Evolutionary conservation across 2,888 invertebrate genomes (phyloP).

Genomic region (Macrophya annulata): DNA sequence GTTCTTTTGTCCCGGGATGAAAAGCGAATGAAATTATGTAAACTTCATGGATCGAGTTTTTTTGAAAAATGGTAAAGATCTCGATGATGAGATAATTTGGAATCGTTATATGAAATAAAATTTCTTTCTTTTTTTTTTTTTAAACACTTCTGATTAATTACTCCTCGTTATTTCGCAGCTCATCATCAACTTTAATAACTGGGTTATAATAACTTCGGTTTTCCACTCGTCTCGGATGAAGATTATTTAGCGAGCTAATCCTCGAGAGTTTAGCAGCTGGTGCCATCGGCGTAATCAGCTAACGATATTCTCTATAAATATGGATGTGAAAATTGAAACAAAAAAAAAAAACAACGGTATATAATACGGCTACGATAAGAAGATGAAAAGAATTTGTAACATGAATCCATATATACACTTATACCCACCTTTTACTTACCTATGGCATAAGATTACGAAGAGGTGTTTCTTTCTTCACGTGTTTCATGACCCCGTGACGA

Average conservation of each 20-base stretch:
- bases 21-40: background rate
- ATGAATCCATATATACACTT: background rate
- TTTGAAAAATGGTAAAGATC: background rate
- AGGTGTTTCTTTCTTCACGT: slow-evolving; percentile 18
- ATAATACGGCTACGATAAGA: background rate
- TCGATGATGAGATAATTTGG: background rate
- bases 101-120: too few species aligned
- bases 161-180: slow-evolving; percentile 22
- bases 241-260: slow-evolving; percentile 31
- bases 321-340: background rate
- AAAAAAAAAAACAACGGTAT: too few species aligned
- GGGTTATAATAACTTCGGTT: slow-evolving; percentile 32
- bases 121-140: too few species aligned
- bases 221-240: slow-evolving; percentile 2
- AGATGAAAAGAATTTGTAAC: background rate
- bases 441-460: background rate
- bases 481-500: slow-evolving; percentile 31
- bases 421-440: background rate
- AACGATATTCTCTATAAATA: slow-evolving; percentile 34
- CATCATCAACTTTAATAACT: slow-evolving; percentile 23
- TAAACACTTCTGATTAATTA: background rate
- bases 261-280: slow-evolving; percentile 22
- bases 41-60: background rate
- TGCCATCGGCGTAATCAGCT: slow-evolving; percentile 12
- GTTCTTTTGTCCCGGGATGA: background rate